phyloP scores from a whole-genome alignment of 2,888 invertebrate genomes.

The Synergus gifuensis region DNA sequence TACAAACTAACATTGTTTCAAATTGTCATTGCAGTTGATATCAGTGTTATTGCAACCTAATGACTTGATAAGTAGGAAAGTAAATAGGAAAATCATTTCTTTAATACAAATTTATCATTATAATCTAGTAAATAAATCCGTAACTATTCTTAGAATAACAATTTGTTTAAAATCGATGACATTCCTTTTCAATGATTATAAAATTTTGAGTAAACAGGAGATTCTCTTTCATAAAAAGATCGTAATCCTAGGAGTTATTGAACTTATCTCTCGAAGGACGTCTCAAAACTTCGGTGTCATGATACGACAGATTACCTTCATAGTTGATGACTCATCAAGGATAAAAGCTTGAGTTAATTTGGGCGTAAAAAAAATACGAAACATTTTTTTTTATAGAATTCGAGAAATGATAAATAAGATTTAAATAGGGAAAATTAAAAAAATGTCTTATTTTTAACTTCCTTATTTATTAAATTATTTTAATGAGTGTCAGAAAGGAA shows the following conservation, averaged over 20 bases:
- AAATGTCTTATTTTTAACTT: not conserved
- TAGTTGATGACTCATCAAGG: conserved; percentile 15
- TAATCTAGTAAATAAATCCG: not conserved
- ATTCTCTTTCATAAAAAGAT: not conserved
- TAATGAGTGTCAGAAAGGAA: not conserved
- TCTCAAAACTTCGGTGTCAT: conserved; percentile 2
- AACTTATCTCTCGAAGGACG: not conserved
- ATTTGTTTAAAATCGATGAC: not conserved
- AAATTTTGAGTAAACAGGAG: not conserved
- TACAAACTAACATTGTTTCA: conserved; percentile 1
- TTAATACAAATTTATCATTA: not conserved
- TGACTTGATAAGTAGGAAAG: conserved; percentile 1
- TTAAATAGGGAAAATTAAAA: not conserved
- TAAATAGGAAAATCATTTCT: not conserved
- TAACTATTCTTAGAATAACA: not conserved
- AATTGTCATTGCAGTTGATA: conserved; percentile 5
- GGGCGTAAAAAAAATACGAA: not conserved
- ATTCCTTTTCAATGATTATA: not conserved
- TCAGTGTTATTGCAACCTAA: conserved; percentile 1
- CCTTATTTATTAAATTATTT: not conserved
- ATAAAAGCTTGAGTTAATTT: conserved; percentile 11
- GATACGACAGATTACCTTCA: not conserved
- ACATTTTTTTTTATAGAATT: not conserved
- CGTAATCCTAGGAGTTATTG: not conserved
- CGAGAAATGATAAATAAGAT: not conserved